Percentiles rank a stretch among this genome's conserved stretches.
Evolutionary conservation across 2,888 invertebrate genomes (phyloP).

Genomic region (Dysmachus trigonus): DNA sequence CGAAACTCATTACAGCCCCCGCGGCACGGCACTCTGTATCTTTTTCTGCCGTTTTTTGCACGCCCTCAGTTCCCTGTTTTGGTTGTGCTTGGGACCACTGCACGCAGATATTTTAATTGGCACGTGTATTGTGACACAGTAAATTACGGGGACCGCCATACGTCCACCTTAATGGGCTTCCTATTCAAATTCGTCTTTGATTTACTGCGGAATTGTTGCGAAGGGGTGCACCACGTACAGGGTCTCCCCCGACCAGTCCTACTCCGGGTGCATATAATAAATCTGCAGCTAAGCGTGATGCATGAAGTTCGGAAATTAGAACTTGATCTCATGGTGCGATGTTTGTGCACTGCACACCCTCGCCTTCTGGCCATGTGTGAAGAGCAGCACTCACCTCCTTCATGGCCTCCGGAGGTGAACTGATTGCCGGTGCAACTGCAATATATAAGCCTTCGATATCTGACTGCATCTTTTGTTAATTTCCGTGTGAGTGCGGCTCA

Average conservation of each 20-base stretch:
- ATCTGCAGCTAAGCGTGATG: conserved; percentile 17
- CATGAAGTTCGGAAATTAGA: conserved; percentile 35
- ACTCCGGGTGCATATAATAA: neutral
- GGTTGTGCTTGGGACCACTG: too few species aligned
- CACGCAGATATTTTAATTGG: conserved; percentile 42
- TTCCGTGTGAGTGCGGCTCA: neutral
- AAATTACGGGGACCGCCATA: conserved; percentile 31
- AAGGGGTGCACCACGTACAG: neutral
- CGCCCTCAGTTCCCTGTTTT: neutral
- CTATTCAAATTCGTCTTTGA: conserved; percentile 39
- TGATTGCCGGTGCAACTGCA: neutral
- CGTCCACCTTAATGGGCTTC: conserved; percentile 39
- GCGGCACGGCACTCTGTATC: neutral
- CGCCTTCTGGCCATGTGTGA: neutral
- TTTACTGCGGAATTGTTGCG: conserved; percentile 26
- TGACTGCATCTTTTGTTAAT: neutral
- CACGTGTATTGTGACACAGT: conserved; percentile 44
- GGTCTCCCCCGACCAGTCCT: neutral
- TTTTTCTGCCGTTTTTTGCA: neutral
- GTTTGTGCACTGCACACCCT: neutral
- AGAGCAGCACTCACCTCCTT: neutral
- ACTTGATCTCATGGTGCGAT: conserved; percentile 2
- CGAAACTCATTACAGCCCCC: neutral
- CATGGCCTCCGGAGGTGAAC: neutral
- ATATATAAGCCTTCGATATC: neutral